Evolutionary conservation across 30 jellyfish, hydroid and myxozoan genomes (phyloP), one percentile per base, ranked within the genome.

Genomic region (Nemopilema nomurai): DNA sequence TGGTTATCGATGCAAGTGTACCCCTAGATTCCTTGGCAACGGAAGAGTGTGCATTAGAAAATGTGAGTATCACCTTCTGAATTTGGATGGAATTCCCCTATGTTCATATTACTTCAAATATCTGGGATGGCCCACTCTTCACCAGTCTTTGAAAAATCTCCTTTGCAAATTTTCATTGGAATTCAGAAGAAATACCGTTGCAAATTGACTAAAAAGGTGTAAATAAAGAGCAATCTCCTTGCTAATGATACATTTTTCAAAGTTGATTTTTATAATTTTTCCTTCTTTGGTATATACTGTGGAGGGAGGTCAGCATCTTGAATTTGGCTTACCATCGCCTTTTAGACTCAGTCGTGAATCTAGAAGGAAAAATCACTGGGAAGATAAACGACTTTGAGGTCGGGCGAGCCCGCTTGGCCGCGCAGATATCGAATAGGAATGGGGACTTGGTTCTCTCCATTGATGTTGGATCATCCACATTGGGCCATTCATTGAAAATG

Each of bases 401-500:
- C 23, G 76, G 76, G 13, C 79, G 51, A 0, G 88, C 82, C 9
- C 88, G 72, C 29, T 52, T 87, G 25, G 86, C 69, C 50, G 96
- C 90, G 21, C 32, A 28, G 9, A 31, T 79, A n/a, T 50, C 82
- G 7, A 29, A 30, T 18, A 57, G 57, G 28, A 76, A 69, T 18
- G 90, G 90, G 22, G 87, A 71, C 33, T n/a, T 79, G 71, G 80
- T 76, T 41, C 83, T 87, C 25, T 32, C 91, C 13, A 74, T 87
- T 57, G 82, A 66, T 49, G 65, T 91, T 18, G 71, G 78, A 29
- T 33, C 77, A 30, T 62, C 79, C 23, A 62, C 28, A 27, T 8
- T 76, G 21, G 96, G 96, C 0, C 79, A 77, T 71, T 87, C 89
- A 4, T 79, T 87, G n/a, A 90, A 87, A 49, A 76, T 87, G 87